A percentile compares a stretch with the other conserved stretches of the same genome.
Conservation (phyloP, 2,797 vertebrate species). For the Lerista edwardsae region DNA sequence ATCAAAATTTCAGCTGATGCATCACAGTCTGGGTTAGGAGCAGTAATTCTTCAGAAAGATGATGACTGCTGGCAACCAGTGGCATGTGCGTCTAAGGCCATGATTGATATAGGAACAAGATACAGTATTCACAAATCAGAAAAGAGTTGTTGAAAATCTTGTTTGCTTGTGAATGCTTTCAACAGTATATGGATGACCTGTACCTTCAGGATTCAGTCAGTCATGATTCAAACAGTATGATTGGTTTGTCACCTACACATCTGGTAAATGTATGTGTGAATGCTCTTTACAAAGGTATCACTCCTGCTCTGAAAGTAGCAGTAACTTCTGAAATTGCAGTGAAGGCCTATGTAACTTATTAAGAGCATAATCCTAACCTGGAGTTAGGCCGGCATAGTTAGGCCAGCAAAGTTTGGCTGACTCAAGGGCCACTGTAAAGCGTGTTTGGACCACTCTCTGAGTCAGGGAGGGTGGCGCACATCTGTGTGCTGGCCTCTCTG, state of each 20-base stretch:
- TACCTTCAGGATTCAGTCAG: neutral
- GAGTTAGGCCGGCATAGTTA: too few species aligned
- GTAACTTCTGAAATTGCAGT: neutral
- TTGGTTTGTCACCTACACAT: slow-evolving; percentile 1
- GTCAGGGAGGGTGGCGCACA: too few species aligned
- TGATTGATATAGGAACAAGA: slow-evolving; percentile 6
- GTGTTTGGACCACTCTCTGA: too few species aligned
- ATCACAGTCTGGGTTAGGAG: slow-evolving; percentile 4
- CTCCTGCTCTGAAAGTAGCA: neutral
- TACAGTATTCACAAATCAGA: neutral
- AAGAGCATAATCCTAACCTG: too few species aligned
- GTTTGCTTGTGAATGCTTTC: neutral
- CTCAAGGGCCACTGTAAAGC: too few species aligned
- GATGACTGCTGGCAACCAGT: slow-evolving; percentile 21
- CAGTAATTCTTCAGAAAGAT: slow-evolving; percentile 21
- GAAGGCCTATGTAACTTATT: neutral
- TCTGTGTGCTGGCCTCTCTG: too few species aligned
- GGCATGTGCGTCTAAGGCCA: neutral
- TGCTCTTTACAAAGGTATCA: neutral
- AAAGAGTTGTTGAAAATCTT: neutral
- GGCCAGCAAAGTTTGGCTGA: too few species aligned
- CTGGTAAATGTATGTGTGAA: neutral
- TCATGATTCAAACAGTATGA: neutral
- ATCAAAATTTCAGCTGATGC: slow-evolving; percentile 16
- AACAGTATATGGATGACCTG: neutral